Evolutionary conservation across 37 sponge, comb jelly and placozoan species (phyloP), one percentile per base, ranked within the genome.

Genomic region (Axinella damicornis): DNA sequence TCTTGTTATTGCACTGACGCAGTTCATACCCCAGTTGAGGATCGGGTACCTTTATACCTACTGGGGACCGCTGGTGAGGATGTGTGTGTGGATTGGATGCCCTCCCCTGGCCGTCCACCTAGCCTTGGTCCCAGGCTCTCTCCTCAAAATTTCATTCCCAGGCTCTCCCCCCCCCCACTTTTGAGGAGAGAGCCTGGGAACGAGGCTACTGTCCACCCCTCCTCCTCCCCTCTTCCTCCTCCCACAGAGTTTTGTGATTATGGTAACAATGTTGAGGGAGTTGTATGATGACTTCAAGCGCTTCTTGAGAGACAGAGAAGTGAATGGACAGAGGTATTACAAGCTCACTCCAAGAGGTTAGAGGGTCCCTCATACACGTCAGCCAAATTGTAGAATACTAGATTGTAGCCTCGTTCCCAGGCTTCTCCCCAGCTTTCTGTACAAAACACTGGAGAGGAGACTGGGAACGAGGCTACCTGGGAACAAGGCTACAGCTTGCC

Each of bases 31-130:
- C 30, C 65, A 79, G 57, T 86, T 97, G 25, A 70, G 92, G 65
- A 95, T 97, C 39, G 93, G 93, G 46, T 89, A 90, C 58, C 85
- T 92, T 69, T 97, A 97, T 82, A 95, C 98, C 28, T 97, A 95
- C 82, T 97, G 98, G 98, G 96, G 70, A 18, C 98, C 98, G 40
- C 86, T 97, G 79, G 94, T 95, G 25, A 52, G 91, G 46, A 9
- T 46, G 46, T n/a, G n/a, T n/a, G n/a, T n/a, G n/a, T n/a, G n/a
- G n/a, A n/a, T n/a, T n/a, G n/a, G n/a, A n/a, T n/a, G n/a, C n/a
- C n/a, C n/a, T n/a, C n/a, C n/a, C n/a, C n/a, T n/a, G n/a, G n/a
- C n/a, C n/a, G n/a, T n/a, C n/a, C n/a, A n/a, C n/a, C n/a, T n/a
- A n/a, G n/a, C n/a, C n/a, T n/a, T n/a, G n/a, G n/a, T n/a, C n/a